phyloP scores from a whole-genome alignment of 92 coral and sea anemone genomes.

The Micromussa lordhowensis region DNA sequence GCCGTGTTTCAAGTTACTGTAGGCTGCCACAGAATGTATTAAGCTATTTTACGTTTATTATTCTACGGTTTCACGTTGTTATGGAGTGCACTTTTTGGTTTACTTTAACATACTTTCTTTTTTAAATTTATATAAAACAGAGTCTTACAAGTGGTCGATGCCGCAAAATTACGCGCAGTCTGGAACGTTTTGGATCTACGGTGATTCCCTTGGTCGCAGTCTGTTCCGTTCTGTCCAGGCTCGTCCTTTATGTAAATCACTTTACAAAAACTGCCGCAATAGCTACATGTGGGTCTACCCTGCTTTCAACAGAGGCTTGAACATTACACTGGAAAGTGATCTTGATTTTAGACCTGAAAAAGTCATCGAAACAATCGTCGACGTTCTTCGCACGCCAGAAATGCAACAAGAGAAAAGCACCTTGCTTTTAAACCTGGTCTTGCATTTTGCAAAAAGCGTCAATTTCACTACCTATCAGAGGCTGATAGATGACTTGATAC shows the following conservation, averaged over 20 bases:
- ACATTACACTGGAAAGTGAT: constrained; percentile 17
- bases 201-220: constrained; percentile 68
- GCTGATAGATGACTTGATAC: constrained; percentile 67
- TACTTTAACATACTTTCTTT: no score
- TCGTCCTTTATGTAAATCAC: constrained; percentile 51
- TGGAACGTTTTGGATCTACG: constrained; percentile 77
- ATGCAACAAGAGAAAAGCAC: constrained; percentile 62
- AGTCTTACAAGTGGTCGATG: constrained; percentile 14
- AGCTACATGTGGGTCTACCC: constrained; percentile 80
- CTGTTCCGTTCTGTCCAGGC: constrained; percentile 44
- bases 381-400: constrained; percentile 44
- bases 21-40: no score
- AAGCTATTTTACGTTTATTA: no score
- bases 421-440: constrained; percentile 72
- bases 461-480: constrained; percentile 78
- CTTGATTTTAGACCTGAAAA: constrained; percentile 66
- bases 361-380: constrained; percentile 61
- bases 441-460: constrained; percentile 72
- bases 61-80: no score
- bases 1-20: no score
- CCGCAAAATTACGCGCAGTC: constrained; percentile 21
- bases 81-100: no score
- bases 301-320: not conserved
- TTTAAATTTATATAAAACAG: not conserved
- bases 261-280: constrained; percentile 48